Conservation (phyloP, 2,797 vertebrate species). For the Melopsittacus undulatus region DNA sequence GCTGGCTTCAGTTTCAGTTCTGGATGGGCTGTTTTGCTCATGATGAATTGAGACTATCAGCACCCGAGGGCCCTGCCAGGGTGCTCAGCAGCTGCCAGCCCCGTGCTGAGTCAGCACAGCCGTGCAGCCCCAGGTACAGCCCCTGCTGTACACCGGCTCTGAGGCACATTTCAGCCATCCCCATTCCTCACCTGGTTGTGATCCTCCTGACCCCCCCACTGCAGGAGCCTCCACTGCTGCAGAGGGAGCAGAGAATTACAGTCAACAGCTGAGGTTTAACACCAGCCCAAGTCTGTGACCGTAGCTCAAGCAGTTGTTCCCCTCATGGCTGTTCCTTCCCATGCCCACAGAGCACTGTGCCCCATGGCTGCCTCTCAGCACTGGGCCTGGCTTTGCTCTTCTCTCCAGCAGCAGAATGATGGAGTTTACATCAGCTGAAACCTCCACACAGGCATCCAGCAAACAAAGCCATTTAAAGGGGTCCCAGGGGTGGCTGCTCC, state of each 20-base stretch:
- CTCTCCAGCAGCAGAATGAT: background rate
- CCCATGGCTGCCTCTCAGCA: background rate
- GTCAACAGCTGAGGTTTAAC: background rate
- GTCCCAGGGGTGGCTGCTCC: background rate
- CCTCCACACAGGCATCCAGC: background rate
- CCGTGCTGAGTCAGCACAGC: background rate
- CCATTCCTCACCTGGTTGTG: background rate
- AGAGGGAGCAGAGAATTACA: background rate
- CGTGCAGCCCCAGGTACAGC: background rate
- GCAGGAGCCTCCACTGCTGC: background rate
- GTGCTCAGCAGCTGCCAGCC: background rate
- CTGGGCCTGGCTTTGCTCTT: background rate
- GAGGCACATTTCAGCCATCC: background rate
- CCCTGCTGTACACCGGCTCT: background rate
- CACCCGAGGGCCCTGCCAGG: background rate
- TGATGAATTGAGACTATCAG: fast-evolving
- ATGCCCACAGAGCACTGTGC: fast-evolving
- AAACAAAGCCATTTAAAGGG: background rate
- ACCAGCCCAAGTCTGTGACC: background rate
- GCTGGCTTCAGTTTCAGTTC: background rate
- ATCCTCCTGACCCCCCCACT: background rate
- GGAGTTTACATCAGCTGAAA: background rate
- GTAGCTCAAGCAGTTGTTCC: background rate
- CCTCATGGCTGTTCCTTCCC: background rate
- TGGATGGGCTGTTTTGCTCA: background rate